Evolutionary conservation across 2,113 vertebrate species (phyloP).

Genomic region (Petaurus breviceps): DNA sequence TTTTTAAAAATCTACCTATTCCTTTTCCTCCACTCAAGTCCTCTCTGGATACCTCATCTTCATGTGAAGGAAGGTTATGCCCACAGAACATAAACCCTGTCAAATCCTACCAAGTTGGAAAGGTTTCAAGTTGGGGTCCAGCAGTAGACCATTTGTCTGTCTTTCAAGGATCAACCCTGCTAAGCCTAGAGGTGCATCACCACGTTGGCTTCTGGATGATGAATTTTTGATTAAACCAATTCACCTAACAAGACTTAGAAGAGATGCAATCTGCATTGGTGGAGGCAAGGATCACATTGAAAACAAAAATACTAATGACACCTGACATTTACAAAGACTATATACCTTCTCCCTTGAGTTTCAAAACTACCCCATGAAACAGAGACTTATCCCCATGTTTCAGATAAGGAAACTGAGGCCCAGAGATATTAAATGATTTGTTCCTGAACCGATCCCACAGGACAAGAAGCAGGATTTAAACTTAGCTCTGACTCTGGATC

Average conservation of each 20-base stretch:
- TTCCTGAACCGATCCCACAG: not conserved
- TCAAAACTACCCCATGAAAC: not conserved
- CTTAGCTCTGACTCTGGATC: not conserved
- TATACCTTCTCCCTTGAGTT: not conserved
- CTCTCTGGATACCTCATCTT: not conserved
- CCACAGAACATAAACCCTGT: not conserved
- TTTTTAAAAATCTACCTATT: conserved; percentile 3
- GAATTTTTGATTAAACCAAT: not conserved
- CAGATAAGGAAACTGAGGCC: not conserved
- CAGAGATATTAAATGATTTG: not conserved
- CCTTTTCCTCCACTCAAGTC: not conserved
- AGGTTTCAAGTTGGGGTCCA: not conserved
- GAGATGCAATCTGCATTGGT: not conserved
- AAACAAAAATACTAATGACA: not conserved
- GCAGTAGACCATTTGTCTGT: not conserved
- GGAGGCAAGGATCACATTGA: not conserved
- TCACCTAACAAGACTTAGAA: not conserved
- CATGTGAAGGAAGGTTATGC: not conserved
- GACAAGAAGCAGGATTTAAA: not conserved
- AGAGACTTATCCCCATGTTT: not conserved
- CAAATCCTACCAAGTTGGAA: not conserved
- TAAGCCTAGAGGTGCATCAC: not conserved
- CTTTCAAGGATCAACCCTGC: not conserved
- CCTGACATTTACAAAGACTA: not conserved
- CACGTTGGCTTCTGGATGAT: not conserved